Evolutionary conservation across 2,888 invertebrate genomes (phyloP).

Genomic region (Hyposoter didymator): DNA sequence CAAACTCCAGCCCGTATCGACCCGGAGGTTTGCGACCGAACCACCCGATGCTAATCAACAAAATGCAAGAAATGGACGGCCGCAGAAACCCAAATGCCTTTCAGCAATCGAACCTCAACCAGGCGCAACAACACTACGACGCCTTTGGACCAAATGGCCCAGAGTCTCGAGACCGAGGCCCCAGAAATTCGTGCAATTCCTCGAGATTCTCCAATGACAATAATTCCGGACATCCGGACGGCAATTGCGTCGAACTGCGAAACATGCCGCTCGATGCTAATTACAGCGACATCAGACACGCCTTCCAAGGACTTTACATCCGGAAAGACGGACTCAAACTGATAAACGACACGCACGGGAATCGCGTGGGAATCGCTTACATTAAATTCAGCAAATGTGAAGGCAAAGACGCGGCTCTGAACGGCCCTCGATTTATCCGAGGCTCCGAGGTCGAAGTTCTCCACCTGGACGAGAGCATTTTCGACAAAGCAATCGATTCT

Average conservation of each 20-base stretch:
- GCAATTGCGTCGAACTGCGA: slow-evolving; percentile 89
- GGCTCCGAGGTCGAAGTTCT: slow-evolving; percentile 89
- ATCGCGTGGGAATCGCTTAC: slow-evolving; percentile 92
- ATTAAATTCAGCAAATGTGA: slow-evolving; percentile 90
- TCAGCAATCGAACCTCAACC: slow-evolving; percentile 71
- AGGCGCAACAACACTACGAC: slow-evolving; percentile 54
- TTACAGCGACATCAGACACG: slow-evolving; percentile 92
- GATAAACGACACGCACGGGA: slow-evolving; percentile 92
- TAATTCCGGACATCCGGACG: slow-evolving; percentile 63
- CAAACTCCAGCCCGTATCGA: slow-evolving; percentile 80
- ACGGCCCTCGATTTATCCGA: slow-evolving; percentile 87
- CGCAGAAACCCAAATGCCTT: slow-evolving; percentile 87
- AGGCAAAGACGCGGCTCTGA: slow-evolving; percentile 90
- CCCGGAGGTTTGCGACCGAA: slow-evolving; percentile 83
- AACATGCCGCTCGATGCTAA: slow-evolving; percentile 91
- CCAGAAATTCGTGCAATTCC: slow-evolving; percentile 23
- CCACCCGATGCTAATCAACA: slow-evolving; percentile 69
- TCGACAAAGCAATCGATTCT: slow-evolving; percentile 91
- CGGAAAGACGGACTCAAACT: slow-evolving; percentile 94
- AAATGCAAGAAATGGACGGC: slow-evolving; percentile 84
- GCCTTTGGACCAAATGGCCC: slow-evolving; percentile 18
- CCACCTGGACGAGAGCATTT: slow-evolving; percentile 89
- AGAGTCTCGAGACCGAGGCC: background rate
- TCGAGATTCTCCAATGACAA: slow-evolving; percentile 72
- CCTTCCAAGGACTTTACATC: slow-evolving; percentile 91